Base-by-base conservation (phyloP, 2,113 vertebrate genomes). In the Platycercus adscitus region DNA sequence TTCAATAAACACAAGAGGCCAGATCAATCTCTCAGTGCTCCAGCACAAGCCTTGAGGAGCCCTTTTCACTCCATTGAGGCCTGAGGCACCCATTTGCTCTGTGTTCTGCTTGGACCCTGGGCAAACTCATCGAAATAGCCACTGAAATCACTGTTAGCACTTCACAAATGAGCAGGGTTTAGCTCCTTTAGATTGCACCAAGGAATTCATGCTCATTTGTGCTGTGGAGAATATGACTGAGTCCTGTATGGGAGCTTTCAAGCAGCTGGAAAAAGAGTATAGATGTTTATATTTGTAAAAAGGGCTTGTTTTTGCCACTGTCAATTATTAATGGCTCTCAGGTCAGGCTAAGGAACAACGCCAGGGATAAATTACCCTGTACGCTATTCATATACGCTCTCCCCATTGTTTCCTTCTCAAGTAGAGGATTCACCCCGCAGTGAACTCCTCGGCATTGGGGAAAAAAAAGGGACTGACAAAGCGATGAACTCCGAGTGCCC, bases 301-400 rank as follows among this genome's bases (percentile, higher is more conserved):
- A 78, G 37, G 76, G 88, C 87, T 91, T 93, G 83, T 26, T 97
- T 95, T 89, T 95, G 92, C 81, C 0, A 3, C 86, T 96, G 77
- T 95, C 91, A 93, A 96, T 96, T 96, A 96, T 93, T 95, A 91
- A 89, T 88, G 83, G 33, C 65, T 69, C 63, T 86, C 86, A 81
- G 89, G 88, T 89, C 95, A 94, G 72, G 86, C 70, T 78, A 65
- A 89, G 91, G 81, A 95, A 90, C 58, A 85, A 93, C 35, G 91
- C 92, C 91, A 95, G 94, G 92, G 88, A 92, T 95, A 93, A 94
- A 90, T 93, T 96, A 96, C 77, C 53, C 81, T 53, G 81, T 70
- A 56, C 0, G 0, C 88, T 95, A 87, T 91, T 96, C 95, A 93
- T 94, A 88, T 88, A 76, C 82, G 56, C 72, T 78, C 53, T 93